phyloP scores from a whole-genome alignment of 2,113 vertebrate species.

The Antidorcas marsupialis region DNA sequence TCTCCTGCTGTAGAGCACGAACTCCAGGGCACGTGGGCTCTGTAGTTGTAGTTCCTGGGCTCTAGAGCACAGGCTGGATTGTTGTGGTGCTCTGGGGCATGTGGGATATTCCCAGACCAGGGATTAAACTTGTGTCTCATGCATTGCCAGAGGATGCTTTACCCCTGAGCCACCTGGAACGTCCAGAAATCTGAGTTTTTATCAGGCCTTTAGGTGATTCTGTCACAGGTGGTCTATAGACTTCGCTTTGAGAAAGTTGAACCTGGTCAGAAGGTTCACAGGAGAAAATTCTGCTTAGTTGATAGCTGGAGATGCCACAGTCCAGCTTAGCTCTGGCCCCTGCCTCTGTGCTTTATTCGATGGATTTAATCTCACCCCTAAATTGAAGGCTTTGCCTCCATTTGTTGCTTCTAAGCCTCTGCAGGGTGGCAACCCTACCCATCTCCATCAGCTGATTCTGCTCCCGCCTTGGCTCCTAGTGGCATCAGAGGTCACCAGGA shows the following conservation, averaged over 20 bases:
- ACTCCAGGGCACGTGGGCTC: background rate
- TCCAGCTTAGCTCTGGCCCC: background rate
- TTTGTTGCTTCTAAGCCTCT: background rate
- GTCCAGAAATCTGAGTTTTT: background rate
- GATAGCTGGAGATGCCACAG: background rate
- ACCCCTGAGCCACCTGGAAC: background rate
- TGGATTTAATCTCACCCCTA: background rate
- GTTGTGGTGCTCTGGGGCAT: background rate
- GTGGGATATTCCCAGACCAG: background rate
- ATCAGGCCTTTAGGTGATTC: background rate
- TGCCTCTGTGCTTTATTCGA: background rate
- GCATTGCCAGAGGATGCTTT: background rate
- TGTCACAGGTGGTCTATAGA: background rate
- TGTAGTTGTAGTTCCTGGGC: background rate
- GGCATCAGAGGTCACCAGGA: background rate
- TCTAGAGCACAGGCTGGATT: background rate
- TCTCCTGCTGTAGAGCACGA: background rate
- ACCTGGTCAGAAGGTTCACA: background rate
- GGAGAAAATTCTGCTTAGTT: background rate
- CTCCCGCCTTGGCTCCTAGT: background rate
- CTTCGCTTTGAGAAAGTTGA: background rate
- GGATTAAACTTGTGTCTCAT: background rate
- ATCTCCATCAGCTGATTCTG: accelerated
- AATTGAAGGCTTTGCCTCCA: background rate
- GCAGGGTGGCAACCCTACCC: background rate